Evolutionary conservation across 2,797 vertebrate genomes (phyloP).

Genomic region (Pampus argenteus): DNA sequence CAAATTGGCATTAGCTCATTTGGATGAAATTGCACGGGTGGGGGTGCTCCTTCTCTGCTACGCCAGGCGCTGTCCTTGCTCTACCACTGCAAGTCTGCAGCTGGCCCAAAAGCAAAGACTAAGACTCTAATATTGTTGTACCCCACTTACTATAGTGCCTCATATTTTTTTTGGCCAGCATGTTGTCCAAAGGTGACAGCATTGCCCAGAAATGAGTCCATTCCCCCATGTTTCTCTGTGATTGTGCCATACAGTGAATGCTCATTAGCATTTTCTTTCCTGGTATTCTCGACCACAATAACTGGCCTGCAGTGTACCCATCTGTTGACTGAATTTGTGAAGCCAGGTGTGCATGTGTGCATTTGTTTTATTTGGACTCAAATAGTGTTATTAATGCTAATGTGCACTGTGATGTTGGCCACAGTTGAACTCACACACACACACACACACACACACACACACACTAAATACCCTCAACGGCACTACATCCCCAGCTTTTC

Average conservation of each 20-base stretch:
- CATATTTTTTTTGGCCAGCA: constrained; percentile 40
- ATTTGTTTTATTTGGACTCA: constrained; percentile 68
- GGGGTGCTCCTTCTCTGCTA: background rate
- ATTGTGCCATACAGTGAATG: constrained; percentile 45
- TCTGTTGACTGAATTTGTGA: constrained; percentile 63
- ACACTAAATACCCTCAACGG: background rate
- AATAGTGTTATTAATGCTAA: constrained; percentile 70
- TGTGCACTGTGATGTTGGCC: constrained; percentile 57
- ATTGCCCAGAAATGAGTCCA: too few species aligned
- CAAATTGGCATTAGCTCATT: constrained; percentile 32
- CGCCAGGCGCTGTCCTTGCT: background rate
- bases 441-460: background rate
- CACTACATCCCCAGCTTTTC: constrained; percentile 21
- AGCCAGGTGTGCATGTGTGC: constrained; percentile 72
- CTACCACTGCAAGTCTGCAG: constrained; percentile 15
- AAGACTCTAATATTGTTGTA: constrained; percentile 25
- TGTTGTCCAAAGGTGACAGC: constrained; percentile 34
- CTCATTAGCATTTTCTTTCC: constrained; percentile 50
- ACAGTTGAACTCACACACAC: constrained; percentile 20
- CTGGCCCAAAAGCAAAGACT: constrained; percentile 38
- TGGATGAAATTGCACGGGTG: constrained; percentile 44
- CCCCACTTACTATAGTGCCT: constrained; percentile 8
- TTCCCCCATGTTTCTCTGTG: constrained; percentile 33
- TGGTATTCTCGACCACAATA: constrained; percentile 19
- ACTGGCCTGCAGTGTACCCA: constrained; percentile 57